Evolutionary conservation across 2,113 vertebrate species (phyloP).

Genomic region (Benitochromis conjunctus): DNA sequence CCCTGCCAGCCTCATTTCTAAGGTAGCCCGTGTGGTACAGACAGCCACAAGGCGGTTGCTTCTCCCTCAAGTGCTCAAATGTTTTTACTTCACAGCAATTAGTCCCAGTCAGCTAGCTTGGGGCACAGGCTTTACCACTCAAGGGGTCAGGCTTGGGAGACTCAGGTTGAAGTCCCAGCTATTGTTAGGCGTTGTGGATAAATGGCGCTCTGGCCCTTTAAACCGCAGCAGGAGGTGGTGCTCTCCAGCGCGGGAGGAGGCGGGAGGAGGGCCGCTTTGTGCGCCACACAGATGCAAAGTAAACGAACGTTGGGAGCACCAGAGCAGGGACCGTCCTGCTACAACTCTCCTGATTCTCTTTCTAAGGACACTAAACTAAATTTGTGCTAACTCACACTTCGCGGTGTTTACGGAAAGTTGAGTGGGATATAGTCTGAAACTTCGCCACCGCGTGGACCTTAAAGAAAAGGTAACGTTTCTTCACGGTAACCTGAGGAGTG

Average conservation of each 20-base stretch:
- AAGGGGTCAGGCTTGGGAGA: background rate
- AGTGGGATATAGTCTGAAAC: slow-evolving; percentile 19
- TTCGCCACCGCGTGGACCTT: background rate
- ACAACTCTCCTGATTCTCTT: background rate
- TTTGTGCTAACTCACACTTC: background rate
- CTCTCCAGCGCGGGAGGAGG: background rate
- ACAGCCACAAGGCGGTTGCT: background rate
- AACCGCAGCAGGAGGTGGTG: slow-evolving; percentile 38
- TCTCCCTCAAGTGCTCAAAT: background rate
- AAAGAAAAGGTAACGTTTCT: slow-evolving; percentile 35
- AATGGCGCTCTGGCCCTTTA: slow-evolving; percentile 55
- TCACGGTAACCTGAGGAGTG: background rate
- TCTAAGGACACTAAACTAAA: background rate
- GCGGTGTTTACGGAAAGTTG: background rate
- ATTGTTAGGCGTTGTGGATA: background rate
- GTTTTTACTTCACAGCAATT: background rate
- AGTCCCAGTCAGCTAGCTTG: background rate
- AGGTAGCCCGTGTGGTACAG: background rate
- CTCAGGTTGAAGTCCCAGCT: background rate
- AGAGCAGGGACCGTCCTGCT: background rate
- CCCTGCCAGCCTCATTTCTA: background rate
- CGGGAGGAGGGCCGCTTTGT: slow-evolving; percentile 29
- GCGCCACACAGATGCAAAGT: slow-evolving; percentile 35
- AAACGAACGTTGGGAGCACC: slow-evolving; percentile 22
- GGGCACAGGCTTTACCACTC: background rate